Evolutionary conservation across 2,113 vertebrate species (phyloP).

Genomic region (Myiozetetes cayanensis): DNA sequence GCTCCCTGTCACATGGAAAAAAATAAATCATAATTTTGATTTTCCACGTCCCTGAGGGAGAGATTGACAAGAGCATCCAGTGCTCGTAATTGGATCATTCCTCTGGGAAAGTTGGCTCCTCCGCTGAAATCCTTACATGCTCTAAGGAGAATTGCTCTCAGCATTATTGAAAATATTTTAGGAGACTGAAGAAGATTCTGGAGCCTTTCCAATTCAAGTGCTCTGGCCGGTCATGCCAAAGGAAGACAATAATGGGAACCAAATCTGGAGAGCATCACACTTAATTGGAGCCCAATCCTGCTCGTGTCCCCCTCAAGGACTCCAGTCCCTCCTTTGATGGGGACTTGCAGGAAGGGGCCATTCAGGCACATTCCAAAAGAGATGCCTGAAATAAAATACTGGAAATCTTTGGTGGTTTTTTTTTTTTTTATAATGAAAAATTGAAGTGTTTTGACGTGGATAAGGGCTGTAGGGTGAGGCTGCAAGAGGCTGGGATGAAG

Average conservation of each 20-base stretch:
- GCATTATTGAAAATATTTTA: constrained; percentile 48
- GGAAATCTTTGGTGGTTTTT: neutral
- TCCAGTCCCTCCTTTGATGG: neutral
- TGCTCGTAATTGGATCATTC: constrained; percentile 68
- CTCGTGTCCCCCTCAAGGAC: neutral
- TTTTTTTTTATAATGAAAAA: neutral
- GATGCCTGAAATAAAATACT: neutral
- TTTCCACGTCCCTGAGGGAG: constrained; percentile 59
- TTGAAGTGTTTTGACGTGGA: neutral
- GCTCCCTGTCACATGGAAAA: constrained; percentile 63
- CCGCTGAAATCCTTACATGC: constrained; percentile 51
- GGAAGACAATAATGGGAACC: constrained; percentile 48
- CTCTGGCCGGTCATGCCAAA: neutral
- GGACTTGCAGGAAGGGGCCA: neutral
- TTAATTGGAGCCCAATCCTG: neutral
- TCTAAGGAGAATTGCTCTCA: constrained; percentile 64
- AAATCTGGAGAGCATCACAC: constrained; percentile 1
- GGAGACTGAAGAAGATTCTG: constrained; percentile 55
- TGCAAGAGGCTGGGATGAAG: neutral
- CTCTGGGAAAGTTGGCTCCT: constrained; percentile 61
- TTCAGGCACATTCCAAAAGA: fast-evolving
- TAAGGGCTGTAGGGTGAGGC: neutral
- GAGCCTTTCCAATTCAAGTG: constrained; percentile 46
- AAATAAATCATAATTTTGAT: constrained; percentile 68
- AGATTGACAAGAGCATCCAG: constrained; percentile 62